Conservation (phyloP, 2,797 vertebrate species). For the Podarcis siculus region DNA sequence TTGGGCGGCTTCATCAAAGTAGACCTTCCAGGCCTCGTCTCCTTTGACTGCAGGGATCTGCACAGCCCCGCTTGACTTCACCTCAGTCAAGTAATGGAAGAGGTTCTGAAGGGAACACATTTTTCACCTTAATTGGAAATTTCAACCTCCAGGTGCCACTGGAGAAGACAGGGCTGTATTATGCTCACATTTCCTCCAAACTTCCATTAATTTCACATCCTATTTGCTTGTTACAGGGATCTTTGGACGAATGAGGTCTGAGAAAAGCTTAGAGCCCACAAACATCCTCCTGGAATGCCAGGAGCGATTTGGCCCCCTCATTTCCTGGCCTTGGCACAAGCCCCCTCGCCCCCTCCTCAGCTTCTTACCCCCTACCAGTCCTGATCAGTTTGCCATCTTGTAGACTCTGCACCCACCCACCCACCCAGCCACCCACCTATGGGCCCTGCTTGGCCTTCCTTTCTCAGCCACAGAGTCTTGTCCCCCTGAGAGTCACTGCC, state of each 20-base stretch:
- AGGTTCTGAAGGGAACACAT: slow-evolving; percentile 84
- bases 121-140: slow-evolving; percentile 42
- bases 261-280: background rate
- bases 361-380: too few relatives aligned
- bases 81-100: slow-evolving; percentile 95
- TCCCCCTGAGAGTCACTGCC: too few relatives aligned
- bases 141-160: slow-evolving; percentile 18
- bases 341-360: background rate
- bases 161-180: background rate
- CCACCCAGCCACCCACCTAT: too few relatives aligned
- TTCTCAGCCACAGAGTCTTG: background rate
- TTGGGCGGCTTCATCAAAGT: slow-evolving; percentile 93
- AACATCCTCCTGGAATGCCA: background rate
- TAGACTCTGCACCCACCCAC: too few relatives aligned
- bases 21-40: slow-evolving; percentile 98
- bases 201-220: background rate
- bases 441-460: too few relatives aligned
- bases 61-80: slow-evolving; percentile 88
- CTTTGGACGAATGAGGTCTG: background rate
- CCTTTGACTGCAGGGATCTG: slow-evolving; percentile 95
- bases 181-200: background rate
- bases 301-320: background rate
- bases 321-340: background rate
- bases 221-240: background rate
- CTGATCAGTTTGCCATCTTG: too few relatives aligned